Evolutionary conservation across 2,113 vertebrate genomes (phyloP).

Genomic region (Seriola rivoliana): DNA sequence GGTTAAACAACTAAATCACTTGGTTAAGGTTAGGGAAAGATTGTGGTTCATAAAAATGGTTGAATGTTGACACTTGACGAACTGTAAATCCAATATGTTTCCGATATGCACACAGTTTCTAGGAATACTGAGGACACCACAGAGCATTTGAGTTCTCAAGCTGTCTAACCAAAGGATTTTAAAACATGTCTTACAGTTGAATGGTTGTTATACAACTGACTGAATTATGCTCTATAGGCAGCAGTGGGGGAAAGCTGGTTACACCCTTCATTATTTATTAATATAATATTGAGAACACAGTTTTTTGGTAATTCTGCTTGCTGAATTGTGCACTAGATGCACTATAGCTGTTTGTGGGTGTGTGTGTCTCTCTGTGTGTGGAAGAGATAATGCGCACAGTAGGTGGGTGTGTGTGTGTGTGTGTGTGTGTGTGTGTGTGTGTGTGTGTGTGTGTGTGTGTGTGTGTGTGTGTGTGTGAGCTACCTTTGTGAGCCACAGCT

Average conservation of each 20-base stretch:
- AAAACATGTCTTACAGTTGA: neutral
- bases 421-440: too few species aligned
- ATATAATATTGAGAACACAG: neutral
- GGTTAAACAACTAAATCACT: too few species aligned
- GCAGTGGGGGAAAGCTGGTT: neutral
- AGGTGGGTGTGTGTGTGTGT: too few species aligned
- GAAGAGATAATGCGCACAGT: too few species aligned
- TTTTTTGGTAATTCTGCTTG: too few species aligned
- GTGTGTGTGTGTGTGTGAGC: too few species aligned
- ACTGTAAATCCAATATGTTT: neutral
- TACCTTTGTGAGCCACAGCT: too few species aligned
- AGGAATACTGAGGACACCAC: neutral
- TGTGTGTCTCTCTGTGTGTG: too few species aligned
- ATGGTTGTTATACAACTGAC: neutral
- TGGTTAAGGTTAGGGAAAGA: neutral
- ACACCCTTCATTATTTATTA: neutral
- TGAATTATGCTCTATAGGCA: neutral
- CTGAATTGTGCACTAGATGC: too few species aligned
- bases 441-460: too few species aligned
- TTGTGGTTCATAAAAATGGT: neutral
- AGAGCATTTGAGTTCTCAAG: neutral
- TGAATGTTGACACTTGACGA: neutral
- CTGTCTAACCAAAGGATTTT: neutral
- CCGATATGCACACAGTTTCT: neutral
- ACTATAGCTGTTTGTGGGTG: too few species aligned